phyloP scores from a whole-genome alignment of 35 echinoderm and acorn worm species.

The Amphiura filiformis region DNA sequence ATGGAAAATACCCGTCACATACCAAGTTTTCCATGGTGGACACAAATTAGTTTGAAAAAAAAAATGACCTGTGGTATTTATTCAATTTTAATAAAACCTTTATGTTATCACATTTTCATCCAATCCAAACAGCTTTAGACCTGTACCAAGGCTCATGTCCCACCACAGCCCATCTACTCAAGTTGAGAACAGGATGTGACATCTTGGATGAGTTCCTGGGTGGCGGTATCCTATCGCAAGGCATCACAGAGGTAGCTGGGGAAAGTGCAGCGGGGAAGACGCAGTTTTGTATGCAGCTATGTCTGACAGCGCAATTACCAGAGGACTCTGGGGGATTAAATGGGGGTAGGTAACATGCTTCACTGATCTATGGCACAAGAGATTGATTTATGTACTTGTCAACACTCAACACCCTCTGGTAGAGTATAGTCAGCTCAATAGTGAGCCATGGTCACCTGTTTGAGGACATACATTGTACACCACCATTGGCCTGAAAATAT shows the following conservation, averaged over 20 bases:
- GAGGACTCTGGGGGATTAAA: constrained; percentile 55
- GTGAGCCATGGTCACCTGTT: too few species aligned
- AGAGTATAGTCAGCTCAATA: too few species aligned
- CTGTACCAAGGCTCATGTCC: constrained; percentile 54
- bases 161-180: neutral
- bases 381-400: too few species aligned
- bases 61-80: neutral
- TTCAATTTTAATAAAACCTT: neutral
- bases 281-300: constrained; percentile 87
- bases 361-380: too few species aligned
- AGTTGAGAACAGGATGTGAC: constrained; percentile 60
- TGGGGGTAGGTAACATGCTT: constrained; percentile 69
- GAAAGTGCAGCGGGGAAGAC: constrained; percentile 97
- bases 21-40: too few species aligned
- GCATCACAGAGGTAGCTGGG: constrained; percentile 92
- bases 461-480: too few species aligned
- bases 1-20: too few species aligned
- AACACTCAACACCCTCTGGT: too few species aligned
- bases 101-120: neutral
- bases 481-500: too few species aligned
- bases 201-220: constrained; percentile 82
- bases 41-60: too few species aligned
- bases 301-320: constrained; percentile 72
- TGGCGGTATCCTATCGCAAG: constrained; percentile 75
- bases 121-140: constrained; percentile 46